phyloP scores from a whole-genome alignment of 2,888 invertebrate genomes.

The Philereme transversata region DNA sequence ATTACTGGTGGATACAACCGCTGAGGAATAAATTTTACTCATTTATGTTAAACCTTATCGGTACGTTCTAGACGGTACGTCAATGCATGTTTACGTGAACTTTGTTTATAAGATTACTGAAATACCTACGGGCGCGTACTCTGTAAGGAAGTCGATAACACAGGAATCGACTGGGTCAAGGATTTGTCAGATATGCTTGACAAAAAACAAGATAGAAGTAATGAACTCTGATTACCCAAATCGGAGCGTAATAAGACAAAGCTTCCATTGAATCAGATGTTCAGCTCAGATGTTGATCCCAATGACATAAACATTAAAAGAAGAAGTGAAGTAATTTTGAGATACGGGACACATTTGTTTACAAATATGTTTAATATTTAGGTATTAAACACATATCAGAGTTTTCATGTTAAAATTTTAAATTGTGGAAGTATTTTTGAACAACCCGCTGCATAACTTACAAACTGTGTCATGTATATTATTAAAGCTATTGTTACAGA shows the following conservation, averaged over 20 bases:
- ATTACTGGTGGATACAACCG: conserved; percentile 28
- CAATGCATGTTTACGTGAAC: conserved; percentile 58
- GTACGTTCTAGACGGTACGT: conserved; percentile 50
- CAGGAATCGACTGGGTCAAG: conserved; percentile 39
- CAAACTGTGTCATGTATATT: conserved; percentile 64
- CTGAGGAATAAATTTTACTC: conserved; percentile 38
- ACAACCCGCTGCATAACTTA: conserved; percentile 38
- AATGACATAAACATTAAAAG: conserved; percentile 13
- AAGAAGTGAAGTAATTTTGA: conserved; percentile 16
- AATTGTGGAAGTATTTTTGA: conserved; percentile 10
- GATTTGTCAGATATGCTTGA: conserved; percentile 24
- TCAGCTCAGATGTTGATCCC: background rate
- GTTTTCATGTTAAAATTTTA: conserved; percentile 8
- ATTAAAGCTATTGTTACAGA: conserved; percentile 55
- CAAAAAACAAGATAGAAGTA: conserved; percentile 13
- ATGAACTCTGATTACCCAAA: conserved; percentile 10
- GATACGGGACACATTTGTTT: background rate
- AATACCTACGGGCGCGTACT: conserved; percentile 37
- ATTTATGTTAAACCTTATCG: conserved; percentile 49
- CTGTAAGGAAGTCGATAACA: conserved; percentile 56
- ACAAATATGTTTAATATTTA: background rate
- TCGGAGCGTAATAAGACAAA: background rate
- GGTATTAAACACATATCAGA: background rate
- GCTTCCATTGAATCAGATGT: background rate
- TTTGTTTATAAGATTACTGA: conserved; percentile 44